Conservation (phyloP, 1,140 invertebrate species). For the Branchinecta lindahli region DNA sequence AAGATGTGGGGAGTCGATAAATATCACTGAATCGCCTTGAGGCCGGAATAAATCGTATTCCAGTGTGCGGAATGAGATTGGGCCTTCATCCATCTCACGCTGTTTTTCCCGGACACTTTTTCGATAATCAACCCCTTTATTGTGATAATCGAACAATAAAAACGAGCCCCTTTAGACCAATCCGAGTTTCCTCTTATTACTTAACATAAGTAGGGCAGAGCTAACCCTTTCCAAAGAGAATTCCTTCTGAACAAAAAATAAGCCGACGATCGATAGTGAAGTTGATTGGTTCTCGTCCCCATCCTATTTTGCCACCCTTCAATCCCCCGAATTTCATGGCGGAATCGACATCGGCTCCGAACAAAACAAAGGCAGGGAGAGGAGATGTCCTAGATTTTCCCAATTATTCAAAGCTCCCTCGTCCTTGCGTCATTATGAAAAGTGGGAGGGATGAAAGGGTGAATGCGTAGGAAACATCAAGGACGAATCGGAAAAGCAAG, state of each 20-base stretch:
- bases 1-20: no score
- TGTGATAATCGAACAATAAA: not conserved
- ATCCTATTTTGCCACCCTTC: slow-evolving; percentile 7
- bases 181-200: not conserved
- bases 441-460: slow-evolving; percentile 7
- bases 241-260: not conserved
- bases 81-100: no score
- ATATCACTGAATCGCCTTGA: no score
- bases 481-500: not conserved
- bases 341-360: not conserved
- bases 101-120: no score
- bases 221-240: not conserved
- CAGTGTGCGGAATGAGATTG: no score
- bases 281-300: slow-evolving; percentile 7
- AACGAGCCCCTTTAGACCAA: not conserved
- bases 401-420: slow-evolving; percentile 5
- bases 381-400: slow-evolving; percentile 2
- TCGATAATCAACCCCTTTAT: not conserved
- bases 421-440: slow-evolving; percentile 6
- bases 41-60: no score
- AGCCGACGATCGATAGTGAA: not conserved
- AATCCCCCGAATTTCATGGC: not conserved
- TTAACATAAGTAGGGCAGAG: slow-evolving; percentile 1
- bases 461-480: not conserved
- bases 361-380: not conserved